A percentile compares a stretch with the other conserved stretches of the same genome.
Evolutionary conservation across 2,113 vertebrate genomes (phyloP).

Genomic region (Grammomys surdaster): DNA sequence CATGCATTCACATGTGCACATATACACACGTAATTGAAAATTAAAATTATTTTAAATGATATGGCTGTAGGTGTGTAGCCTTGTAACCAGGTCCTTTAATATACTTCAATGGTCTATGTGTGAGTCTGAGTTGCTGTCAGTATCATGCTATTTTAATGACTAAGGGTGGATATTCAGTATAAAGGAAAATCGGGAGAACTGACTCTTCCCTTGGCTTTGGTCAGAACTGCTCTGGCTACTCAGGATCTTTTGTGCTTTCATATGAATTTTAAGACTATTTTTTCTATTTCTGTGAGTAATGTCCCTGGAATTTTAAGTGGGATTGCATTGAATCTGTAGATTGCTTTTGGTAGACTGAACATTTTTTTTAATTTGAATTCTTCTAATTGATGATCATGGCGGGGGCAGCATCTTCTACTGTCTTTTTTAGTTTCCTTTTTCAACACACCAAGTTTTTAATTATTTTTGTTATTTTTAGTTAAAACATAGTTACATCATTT

Average conservation of each 20-base stretch:
- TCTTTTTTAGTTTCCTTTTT: not conserved
- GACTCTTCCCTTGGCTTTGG: no score
- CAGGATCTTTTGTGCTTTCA: not conserved
- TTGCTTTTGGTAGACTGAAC: not conserved
- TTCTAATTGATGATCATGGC: not conserved
- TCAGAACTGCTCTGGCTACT: not conserved
- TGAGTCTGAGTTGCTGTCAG: not conserved
- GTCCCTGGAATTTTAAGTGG: not conserved
- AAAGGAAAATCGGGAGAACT: not conserved
- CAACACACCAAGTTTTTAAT: not conserved
- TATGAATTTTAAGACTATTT: not conserved
- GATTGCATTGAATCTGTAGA: not conserved
- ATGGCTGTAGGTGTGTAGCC: not conserved
- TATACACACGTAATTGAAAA: not conserved
- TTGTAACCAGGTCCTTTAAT: not conserved
- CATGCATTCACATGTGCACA: not conserved
- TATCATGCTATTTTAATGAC: not conserved
- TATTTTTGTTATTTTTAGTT: not conserved
- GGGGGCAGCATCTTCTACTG: not conserved
- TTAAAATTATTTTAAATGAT: not conserved
- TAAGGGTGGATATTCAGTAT: no score
- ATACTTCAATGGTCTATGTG: not conserved
- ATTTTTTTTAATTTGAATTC: not conserved
- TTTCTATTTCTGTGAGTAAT: not conserved
- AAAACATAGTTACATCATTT: not conserved